Base-by-base conservation (phyloP, 2,797 vertebrate species). In the Sebastiscus tertius region DNA sequence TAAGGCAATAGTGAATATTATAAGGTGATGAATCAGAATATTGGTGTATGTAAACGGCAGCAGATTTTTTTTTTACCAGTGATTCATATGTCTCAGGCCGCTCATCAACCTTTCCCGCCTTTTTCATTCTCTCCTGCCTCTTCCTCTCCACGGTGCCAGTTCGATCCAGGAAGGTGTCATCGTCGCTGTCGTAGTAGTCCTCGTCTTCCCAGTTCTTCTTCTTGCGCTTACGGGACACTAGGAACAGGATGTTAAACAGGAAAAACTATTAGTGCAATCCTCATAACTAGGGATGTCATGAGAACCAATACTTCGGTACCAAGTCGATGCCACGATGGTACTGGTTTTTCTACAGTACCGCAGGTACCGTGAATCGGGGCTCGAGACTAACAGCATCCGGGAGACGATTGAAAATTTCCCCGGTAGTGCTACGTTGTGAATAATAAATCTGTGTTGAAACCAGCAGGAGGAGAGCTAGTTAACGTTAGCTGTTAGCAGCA, bases 161-260 rank as follows among this genome's bases (percentile, higher is more conserved):
- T 39, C 99, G 94, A 88, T 99, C 99, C 18, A 99, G 96, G 85
- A 99, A 99, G 5, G 97, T 97, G 90, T 99, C 99, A 5, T 99
- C 99, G 1, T 99, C 98, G 4, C 99, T 99, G 89, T 99, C 98
- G 31, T 99, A 99, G 90, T 96, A 99, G 82, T 99, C 98, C 82
- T 99, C 97, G 8, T 98, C 98, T 80, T 99, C 98, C 99, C 99
- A 99, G 94, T 99, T 98, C 91, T 99, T 99, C 86, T 97, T 96
- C 91, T 96, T 99, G 68, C 98, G 97, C 89, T 99, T 99, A 12
- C 99, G 97, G 55, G 98, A 99, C 68, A 99, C 98, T 99, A 87
- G 2, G 71, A n/a, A 67, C 3, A 64, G 2, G 20, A 64, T 1
- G 29, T 9, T 33, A 46, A 54, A 46, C 6, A 29, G 20, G 13